Evolutionary conservation across 2,888 invertebrate species (phyloP), one percentile per base, ranked within the genome.

Genomic region (Platerodrilus igneus): DNA sequence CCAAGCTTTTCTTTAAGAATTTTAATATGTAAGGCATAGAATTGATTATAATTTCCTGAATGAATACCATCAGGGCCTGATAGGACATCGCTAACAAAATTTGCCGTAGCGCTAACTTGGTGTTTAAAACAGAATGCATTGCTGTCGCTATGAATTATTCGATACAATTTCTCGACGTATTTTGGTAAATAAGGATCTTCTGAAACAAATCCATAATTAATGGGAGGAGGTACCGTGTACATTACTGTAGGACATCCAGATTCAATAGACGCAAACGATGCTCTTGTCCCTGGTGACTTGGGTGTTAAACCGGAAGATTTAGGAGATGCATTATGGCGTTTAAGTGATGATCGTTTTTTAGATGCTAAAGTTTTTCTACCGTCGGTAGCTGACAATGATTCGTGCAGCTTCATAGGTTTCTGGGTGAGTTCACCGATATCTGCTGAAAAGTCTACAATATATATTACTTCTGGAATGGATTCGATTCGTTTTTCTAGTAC

Each of bases 371-470:
- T 17, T 2, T 3, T 4, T 8, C 3, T 20, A 8, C n/a, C 28
- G 1, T 15, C 15, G 2, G 3, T 2, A 23, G 23, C 16, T 6
- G 17, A 11, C 7, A 23, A n/a, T n/a, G n/a, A n/a, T n/a, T n/a
- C n/a, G n/a, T n/a, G 11, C 2, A 16, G n/a, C 11, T 21, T 30
- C 15, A 44, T 31, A n/a, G 8, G 10, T 21, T 21, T 37, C 30
- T 38, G 17, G 2, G 16, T 28, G 14, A 27, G 16, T 11, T 37
- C 30, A 10, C 14, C 20, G 17, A 14, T 36, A 45, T 43, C 48
- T 52, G 44, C 54, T 10, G 51, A 53, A 44, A 56, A 63, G 42
- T 65, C 62, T 9, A 64, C 59, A 4, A 65, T 41, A 33, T 64
- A 66, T 38, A 66, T 59, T 0, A 59, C 58, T 3, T 42, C 37